phyloP scores from a whole-genome alignment of 2,113 vertebrate species.

The Apteryx mantelli region DNA sequence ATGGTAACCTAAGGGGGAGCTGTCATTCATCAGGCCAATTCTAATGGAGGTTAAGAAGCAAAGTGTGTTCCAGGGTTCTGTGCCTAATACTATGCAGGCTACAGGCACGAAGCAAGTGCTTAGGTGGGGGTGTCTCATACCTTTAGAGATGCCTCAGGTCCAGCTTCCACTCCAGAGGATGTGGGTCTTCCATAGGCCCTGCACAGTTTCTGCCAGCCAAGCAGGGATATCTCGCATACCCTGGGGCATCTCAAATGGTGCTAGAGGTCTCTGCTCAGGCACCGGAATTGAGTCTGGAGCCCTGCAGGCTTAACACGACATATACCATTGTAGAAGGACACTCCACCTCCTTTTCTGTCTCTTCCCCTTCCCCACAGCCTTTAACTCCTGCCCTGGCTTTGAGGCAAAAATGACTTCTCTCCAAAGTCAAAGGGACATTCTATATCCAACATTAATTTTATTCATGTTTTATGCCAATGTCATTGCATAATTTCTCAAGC shows the following conservation, averaged over 20 bases:
- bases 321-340: not conserved
- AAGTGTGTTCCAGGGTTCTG: not conserved
- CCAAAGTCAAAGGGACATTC: too few relatives aligned
- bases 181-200: not conserved
- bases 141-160: not conserved
- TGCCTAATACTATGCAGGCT: not conserved
- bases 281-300: not conserved
- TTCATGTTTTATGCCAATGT: too few relatives aligned
- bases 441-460: too few relatives aligned
- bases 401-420: too few relatives aligned
- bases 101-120: not conserved
- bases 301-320: too few relatives aligned
- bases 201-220: rapidly evolving
- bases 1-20: rapidly evolving
- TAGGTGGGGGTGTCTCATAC: not conserved
- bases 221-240: not conserved
- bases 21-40: not conserved
- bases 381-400: too few relatives aligned
- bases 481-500: too few relatives aligned
- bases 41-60: not conserved
- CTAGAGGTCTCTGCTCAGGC: not conserved
- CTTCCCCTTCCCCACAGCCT: too few relatives aligned
- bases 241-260: too few relatives aligned
- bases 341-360: not conserved
- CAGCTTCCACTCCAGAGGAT: not conserved